Conservation (phyloP, 2,888 invertebrate species). For the Desoria tigrina region DNA sequence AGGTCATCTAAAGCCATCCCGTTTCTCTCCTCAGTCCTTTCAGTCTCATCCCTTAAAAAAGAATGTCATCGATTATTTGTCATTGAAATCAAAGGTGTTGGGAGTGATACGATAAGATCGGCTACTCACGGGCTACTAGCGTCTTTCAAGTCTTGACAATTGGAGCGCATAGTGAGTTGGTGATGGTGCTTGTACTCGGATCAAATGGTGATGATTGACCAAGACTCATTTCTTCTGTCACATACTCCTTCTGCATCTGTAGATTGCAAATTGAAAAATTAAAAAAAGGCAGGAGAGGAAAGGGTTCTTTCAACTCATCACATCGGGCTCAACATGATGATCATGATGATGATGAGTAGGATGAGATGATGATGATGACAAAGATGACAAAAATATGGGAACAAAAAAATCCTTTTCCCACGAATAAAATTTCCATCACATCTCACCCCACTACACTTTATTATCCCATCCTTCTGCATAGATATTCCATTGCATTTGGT, state of each 20-base stretch:
- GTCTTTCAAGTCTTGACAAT: conserved; percentile 49
- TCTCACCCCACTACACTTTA: conserved; percentile 40
- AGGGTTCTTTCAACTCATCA: conserved; percentile 44
- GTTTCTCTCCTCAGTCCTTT: conserved; percentile 30
- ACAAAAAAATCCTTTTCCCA: conserved; percentile 54
- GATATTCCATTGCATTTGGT: conserved; percentile 7
- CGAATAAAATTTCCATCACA: conserved; percentile 50
- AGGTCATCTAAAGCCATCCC: conserved; percentile 53
- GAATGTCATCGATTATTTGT: not conserved
- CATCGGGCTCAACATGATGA: conserved; percentile 18
- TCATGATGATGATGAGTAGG: conserved; percentile 46
- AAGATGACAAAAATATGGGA: conserved; percentile 53
- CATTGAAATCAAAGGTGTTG: not conserved
- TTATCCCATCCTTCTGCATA: too few relatives aligned
- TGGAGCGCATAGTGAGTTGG: conserved; percentile 49
- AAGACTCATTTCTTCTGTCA: conserved; percentile 41
- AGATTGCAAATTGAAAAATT: conserved; percentile 19
- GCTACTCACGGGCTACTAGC: conserved; percentile 33
- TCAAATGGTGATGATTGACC: conserved; percentile 34
- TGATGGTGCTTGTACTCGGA: conserved; percentile 8
- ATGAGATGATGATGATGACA: conserved; percentile 53
- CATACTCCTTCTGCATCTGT: conserved; percentile 40
- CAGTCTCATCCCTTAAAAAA: conserved; percentile 31
- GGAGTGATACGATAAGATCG: not conserved
- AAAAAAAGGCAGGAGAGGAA: conserved; percentile 24